Percentiles rank a stretch among this genome's conserved stretches.
Conservation (phyloP, 2,888 invertebrate species). For the Drosophila koepferae region DNA sequence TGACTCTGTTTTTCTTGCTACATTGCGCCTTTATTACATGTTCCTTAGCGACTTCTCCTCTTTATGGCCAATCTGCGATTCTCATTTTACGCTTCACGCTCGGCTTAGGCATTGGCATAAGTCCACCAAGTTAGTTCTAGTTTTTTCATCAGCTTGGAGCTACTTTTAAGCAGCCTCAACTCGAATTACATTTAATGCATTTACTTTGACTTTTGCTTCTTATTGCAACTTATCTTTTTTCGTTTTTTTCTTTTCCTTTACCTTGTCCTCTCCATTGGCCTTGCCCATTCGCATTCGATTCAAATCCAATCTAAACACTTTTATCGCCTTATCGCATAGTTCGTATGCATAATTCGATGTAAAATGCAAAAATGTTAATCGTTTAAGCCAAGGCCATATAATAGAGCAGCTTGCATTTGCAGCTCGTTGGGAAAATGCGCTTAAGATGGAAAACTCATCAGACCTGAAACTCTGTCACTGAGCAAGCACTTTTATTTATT, state of each 20-base stretch:
- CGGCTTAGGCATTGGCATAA: too few species aligned
- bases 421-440: conserved; percentile 1
- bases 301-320: conserved; percentile 7
- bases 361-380: conserved; percentile 44
- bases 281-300: conserved; percentile 3
- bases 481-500: conserved; percentile 24
- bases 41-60: too few species aligned
- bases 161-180: neutral
- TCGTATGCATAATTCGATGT: conserved; percentile 39
- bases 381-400: conserved; percentile 39
- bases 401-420: neutral
- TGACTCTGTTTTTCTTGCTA: too few species aligned
- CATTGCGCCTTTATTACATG: too few species aligned
- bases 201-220: neutral
- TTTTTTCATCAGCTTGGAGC: neutral
- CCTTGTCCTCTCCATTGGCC: too few species aligned
- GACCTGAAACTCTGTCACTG: conserved; percentile 24
- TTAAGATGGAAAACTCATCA: conserved; percentile 10
- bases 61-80: too few species aligned
- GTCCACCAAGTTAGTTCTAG: too few species aligned
- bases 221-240: conserved; percentile 9
- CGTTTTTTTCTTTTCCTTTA: neutral
- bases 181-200: neutral
- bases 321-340: conserved; percentile 1
- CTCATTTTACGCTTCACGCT: too few species aligned